Evolutionary conservation across 1,140 invertebrate species (phyloP), one percentile per base, ranked within the genome.

Genomic region (Ladona fulva): DNA sequence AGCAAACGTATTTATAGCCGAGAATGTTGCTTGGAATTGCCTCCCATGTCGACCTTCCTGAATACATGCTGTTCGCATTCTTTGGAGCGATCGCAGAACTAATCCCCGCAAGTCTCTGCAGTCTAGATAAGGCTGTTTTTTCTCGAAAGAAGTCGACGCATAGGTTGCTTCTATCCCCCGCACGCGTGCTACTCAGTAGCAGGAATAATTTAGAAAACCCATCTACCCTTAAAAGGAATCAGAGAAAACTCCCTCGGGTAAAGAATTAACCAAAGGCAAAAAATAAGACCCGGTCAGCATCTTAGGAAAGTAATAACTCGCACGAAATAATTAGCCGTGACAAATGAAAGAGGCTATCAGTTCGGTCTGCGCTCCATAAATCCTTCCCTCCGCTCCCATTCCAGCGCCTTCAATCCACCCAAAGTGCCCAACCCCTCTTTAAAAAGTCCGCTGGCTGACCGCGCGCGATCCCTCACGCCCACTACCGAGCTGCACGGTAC

Each of bases 261-360:
- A n/a, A n/a, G n/a, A n/a, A n/a, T n/a, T 10, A 66, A 22, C 52
- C 16, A 3, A 66, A 12, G 52, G 52, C 52, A 66, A 66, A 66
- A 66, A 66, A 66, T 19, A 66, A 66, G 52, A 66, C 14, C 52
- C 14, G n/a, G 52, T 66, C 16, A 66, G 52, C 3, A 22, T 66
- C 52, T 66, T 66, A 66, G 52, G 16, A 19, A 66, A 66, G 52
- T 66, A 66, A 66, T 66, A 66, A 66, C 52, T 66, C 52, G 52
- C 52, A 22, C 52, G 52, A 66, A 66, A 66, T 66, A 66, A 66
- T 66, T 66, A 66, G 52, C 52, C 52, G 52, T 66, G 52, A 66
- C 52, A 66, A 66, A 66, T 66, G 52, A 22, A 66, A 66, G 52
- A 66, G 52, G 52, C n/a, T 66, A 66, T 66, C 52, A 66, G 52